phyloP scores from a whole-genome alignment of 2,797 vertebrate genomes.

The Acanthiza pusilla region DNA sequence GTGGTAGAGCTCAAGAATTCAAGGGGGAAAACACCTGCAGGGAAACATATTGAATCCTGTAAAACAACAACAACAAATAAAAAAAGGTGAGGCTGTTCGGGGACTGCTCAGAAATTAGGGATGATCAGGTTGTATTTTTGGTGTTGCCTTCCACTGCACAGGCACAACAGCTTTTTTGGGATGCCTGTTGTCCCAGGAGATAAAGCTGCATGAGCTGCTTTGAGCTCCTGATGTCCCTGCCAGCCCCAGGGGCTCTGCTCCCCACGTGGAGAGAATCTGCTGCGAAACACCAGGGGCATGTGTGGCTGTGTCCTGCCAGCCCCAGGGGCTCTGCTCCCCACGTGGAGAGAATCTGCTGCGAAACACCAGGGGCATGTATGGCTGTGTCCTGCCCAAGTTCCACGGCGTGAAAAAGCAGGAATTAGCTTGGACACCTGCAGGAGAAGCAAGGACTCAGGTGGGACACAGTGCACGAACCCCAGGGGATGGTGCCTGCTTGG shows the following conservation, averaged over 20 bases:
- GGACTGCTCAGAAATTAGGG: neutral
- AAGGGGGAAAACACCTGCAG: neutral
- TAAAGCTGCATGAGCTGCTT: neutral
- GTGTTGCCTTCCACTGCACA: neutral
- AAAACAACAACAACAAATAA: neutral
- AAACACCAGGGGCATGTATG: neutral
- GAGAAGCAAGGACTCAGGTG: neutral
- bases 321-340: neutral
- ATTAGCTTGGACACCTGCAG: neutral
- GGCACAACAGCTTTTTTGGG: neutral
- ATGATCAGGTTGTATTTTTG: accelerated
- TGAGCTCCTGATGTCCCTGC: neutral
- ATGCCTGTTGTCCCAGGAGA: neutral
- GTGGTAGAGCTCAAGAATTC: neutral
- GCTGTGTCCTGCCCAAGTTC: neutral
- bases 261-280: neutral
- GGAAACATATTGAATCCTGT: neutral
- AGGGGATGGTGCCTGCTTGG: neutral
- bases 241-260: neutral
- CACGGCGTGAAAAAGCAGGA: accelerated
- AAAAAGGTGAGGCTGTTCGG: neutral
- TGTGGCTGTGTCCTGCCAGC: neutral
- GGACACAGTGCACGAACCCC: neutral
- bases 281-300: neutral
- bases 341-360: neutral